phyloP scores from a whole-genome alignment of 2,797 vertebrate species.

The Ptychadena robeensis region DNA sequence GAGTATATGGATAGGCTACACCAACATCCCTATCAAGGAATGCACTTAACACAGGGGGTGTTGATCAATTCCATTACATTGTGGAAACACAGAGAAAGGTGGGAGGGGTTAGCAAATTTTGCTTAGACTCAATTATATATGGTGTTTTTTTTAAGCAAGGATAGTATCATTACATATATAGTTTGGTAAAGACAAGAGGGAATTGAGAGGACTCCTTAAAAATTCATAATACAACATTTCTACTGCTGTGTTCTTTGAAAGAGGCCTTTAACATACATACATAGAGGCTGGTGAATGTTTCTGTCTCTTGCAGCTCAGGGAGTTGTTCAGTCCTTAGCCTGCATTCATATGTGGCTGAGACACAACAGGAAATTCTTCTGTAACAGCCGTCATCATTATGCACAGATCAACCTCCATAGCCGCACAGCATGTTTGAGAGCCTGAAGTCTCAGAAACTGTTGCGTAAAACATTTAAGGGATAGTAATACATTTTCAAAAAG shows the following conservation, averaged over 20 bases:
- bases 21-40: too few relatives aligned
- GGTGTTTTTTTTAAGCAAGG: too few relatives aligned
- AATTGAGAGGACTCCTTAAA: not conserved
- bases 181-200: not conserved
- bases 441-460: not conserved
- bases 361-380: constrained; percentile 60
- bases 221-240: not conserved
- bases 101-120: too few relatives aligned
- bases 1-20: too few relatives aligned
- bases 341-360: constrained; percentile 56
- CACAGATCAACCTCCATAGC: constrained; percentile 44
- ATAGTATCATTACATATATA: too few relatives aligned
- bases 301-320: constrained; percentile 19
- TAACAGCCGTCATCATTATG: constrained; percentile 49
- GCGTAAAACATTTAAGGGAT: constrained; percentile 2
- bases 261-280: not conserved
- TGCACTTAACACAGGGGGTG: too few relatives aligned
- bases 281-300: constrained; percentile 25
- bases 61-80: too few relatives aligned
- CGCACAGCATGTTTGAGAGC: constrained; percentile 12
- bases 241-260: not conserved
- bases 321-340: constrained; percentile 41
- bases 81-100: too few relatives aligned
- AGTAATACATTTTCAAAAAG: not conserved
- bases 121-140: too few relatives aligned